phyloP scores from a whole-genome alignment of 2,113 vertebrate genomes.

The Melierax canorus region DNA sequence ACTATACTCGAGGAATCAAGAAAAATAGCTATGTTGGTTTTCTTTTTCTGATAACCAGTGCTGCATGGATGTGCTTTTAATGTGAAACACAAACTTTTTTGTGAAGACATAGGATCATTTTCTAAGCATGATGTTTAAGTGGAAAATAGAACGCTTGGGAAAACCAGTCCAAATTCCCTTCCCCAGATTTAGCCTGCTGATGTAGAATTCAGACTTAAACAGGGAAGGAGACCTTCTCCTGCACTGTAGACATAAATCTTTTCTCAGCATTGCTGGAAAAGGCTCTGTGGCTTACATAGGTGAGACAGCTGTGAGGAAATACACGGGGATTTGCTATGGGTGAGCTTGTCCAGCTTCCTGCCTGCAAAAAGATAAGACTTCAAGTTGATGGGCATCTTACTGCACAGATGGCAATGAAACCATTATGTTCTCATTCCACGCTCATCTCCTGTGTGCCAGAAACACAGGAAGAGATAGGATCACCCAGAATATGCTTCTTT shows the following conservation, averaged over 20 bases:
- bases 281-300: not conserved
- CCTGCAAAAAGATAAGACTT: not conserved
- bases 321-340: not conserved
- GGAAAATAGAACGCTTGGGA: not conserved
- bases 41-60: not conserved
- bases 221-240: not conserved
- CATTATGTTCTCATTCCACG: not conserved
- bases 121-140: not conserved
- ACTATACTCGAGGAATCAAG: not conserved
- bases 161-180: not conserved
- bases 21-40: not conserved
- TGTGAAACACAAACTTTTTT: not conserved
- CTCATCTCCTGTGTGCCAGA: not conserved
- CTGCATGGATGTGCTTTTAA: not conserved
- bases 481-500: not conserved
- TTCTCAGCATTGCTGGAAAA: not conserved
- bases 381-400: not conserved
- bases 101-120: not conserved
- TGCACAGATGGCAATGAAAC: not conserved
- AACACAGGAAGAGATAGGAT: not conserved
- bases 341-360: not conserved
- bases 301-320: slow-evolving; percentile 10
- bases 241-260: slow-evolving; percentile 10
- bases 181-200: not conserved
- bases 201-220: not conserved